These are phyloP conservation scores for Nymphalis polychloros DNA, from an alignment of 2,888 invertebrate genomes.

Conservation along the genomic window DNA sequence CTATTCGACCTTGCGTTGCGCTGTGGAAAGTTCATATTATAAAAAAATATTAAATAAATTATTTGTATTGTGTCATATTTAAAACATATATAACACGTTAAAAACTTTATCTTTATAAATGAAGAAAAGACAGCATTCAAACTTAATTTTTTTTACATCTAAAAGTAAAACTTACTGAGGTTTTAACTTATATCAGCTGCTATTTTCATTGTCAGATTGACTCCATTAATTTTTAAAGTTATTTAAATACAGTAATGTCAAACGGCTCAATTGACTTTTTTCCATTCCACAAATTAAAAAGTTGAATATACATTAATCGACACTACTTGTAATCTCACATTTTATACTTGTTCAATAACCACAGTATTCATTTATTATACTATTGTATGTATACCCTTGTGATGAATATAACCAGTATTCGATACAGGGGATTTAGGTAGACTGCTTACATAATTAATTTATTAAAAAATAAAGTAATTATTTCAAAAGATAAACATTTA, in stretches of 20 bases:
- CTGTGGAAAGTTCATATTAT: neutral
- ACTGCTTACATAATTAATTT: slow-evolving; percentile 39
- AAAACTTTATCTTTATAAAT: neutral
- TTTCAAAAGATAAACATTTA: slow-evolving; percentile 12
- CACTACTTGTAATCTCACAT: slow-evolving; percentile 17
- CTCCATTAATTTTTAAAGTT: no score
- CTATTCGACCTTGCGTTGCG: neutral
- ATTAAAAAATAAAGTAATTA: slow-evolving; percentile 33
- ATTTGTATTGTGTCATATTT: slow-evolving; percentile 19
- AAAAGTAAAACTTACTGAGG: no score
- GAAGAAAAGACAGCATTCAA: neutral
- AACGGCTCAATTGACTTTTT: neutral
- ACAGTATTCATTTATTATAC: slow-evolving; percentile 18
- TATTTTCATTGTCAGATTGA: no score
- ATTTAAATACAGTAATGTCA: no score
- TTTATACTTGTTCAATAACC: slow-evolving; percentile 11
- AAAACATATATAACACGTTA: neutral
- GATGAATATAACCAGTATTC: slow-evolving; percentile 55
- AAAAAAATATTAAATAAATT: neutral
- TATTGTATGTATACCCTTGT: slow-evolving; percentile 6
- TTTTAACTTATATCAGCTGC: no score
- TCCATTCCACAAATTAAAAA: neutral
- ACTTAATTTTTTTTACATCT: neutral
- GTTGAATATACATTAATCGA: neutral
- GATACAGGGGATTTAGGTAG: slow-evolving; percentile 50